phyloP scores from a whole-genome alignment of 2,888 invertebrate species.

The Portevinia maculata region DNA sequence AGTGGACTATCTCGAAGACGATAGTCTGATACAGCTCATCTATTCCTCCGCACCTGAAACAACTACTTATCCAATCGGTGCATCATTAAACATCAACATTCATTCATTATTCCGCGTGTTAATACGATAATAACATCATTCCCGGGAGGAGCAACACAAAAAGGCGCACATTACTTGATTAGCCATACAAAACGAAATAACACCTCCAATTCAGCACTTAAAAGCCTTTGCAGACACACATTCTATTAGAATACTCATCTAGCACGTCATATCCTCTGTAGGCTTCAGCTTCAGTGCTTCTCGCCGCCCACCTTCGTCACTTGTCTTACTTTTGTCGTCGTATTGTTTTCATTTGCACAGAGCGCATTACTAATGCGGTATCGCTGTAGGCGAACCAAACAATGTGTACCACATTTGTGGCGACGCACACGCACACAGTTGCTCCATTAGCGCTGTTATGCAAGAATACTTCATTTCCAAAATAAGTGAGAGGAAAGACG shows the following conservation, averaged over 20 bases:
- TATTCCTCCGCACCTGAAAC: too few species aligned
- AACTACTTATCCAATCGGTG: not conserved
- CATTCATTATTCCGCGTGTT: slow-evolving; percentile 33
- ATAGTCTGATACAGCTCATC: too few species aligned
- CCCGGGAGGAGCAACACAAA: slow-evolving; percentile 33
- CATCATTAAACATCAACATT: not conserved
- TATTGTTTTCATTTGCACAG: slow-evolving; percentile 54
- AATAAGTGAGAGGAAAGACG: slow-evolving; percentile 4
- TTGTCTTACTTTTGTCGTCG: slow-evolving; percentile 32
- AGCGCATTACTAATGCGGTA: slow-evolving; percentile 42
- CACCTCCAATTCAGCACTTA: slow-evolving; percentile 6
- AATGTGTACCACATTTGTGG: slow-evolving; percentile 45
- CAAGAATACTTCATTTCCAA: slow-evolving; percentile 35
- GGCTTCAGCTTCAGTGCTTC: slow-evolving; percentile 14
- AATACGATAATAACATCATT: slow-evolving; percentile 50
- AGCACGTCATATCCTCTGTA: slow-evolving; percentile 50
- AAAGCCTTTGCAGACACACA: slow-evolving; percentile 34
- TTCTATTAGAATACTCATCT: slow-evolving; percentile 50
- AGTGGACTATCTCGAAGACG: too few species aligned
- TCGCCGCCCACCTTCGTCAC: not conserved
- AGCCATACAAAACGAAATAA: slow-evolving; percentile 32
- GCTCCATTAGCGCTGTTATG: slow-evolving; percentile 62
- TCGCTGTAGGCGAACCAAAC: slow-evolving; percentile 58
- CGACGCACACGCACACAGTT: slow-evolving; percentile 52
- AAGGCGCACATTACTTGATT: slow-evolving; percentile 41